These are phyloP conservation scores for Euglossa dilemma DNA, from an alignment of 1,140 invertebrate genomes.

Conservation along the genomic window DNA sequence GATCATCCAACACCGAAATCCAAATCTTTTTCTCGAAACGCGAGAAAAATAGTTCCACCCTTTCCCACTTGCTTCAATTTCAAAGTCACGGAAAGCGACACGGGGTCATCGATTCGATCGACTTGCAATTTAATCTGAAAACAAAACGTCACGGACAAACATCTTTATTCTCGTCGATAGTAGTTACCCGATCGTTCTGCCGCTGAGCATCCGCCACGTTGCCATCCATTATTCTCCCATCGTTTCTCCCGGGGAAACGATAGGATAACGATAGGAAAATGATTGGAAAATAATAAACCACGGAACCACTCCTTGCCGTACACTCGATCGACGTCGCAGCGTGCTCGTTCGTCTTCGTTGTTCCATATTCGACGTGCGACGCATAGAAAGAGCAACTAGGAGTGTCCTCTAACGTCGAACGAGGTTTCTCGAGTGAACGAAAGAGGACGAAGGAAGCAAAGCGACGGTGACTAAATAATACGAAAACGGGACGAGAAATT, in stretches of 20 bases:
- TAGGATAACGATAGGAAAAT: too few relatives aligned
- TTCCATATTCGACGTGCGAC: background rate
- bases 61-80: background rate
- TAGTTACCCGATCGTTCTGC: background rate
- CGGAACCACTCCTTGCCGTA: background rate
- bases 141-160: background rate
- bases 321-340: background rate
- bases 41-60: background rate
- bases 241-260: background rate
- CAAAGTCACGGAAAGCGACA: background rate
- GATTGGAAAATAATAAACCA: background rate
- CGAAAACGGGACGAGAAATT: background rate
- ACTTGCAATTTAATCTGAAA: slow-evolving; percentile 6
- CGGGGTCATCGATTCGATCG: background rate
- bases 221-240: background rate
- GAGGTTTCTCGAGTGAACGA: background rate
- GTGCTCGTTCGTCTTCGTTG: background rate
- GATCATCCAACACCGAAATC: too few relatives aligned
- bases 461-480: background rate
- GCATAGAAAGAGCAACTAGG: too few relatives aligned
- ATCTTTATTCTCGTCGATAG: background rate
- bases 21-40: too few relatives aligned
- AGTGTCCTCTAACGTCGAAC: background rate
- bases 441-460: background rate
- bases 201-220: background rate